Conservation (phyloP, 2,888 invertebrate species). For the Glyphotaelius pellucidus region DNA sequence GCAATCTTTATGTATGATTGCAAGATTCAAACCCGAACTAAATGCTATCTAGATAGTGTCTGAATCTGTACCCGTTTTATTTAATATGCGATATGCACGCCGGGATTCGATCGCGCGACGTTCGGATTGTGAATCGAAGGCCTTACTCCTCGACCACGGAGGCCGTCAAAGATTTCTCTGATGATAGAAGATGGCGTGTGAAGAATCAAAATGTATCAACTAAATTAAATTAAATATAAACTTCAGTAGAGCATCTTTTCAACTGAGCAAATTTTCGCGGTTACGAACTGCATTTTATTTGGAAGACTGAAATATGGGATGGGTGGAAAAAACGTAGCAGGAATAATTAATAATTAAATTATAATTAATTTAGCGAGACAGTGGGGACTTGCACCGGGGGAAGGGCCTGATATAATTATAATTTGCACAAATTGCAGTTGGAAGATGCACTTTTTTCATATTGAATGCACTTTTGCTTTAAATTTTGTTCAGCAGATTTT, state of each 20-base stretch:
- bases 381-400: slow-evolving; percentile 1
- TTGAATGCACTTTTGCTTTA: background rate
- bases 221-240: background rate
- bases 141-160: no score
- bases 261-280: slow-evolving; percentile 9
- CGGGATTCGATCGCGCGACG: no score
- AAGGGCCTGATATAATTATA: background rate
- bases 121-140: no score
- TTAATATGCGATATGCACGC: no score
- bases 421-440: background rate
- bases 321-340: slow-evolving; percentile 13
- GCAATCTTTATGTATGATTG: no score
- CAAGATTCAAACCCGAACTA: no score
- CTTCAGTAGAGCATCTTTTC: background rate
- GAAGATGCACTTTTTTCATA: background rate
- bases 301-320: slow-evolving; percentile 59
- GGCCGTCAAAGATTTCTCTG: no score
- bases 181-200: no score
- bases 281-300: slow-evolving; percentile 54
- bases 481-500: background rate
- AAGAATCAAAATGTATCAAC: no score
- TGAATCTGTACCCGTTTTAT: no score
- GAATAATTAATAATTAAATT: background rate
- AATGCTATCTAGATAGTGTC: no score
- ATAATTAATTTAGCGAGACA: background rate